These are phyloP conservation scores for Asobara japonica DNA, from an alignment of 1,140 invertebrate genomes.

Conservation along the genomic window DNA sequence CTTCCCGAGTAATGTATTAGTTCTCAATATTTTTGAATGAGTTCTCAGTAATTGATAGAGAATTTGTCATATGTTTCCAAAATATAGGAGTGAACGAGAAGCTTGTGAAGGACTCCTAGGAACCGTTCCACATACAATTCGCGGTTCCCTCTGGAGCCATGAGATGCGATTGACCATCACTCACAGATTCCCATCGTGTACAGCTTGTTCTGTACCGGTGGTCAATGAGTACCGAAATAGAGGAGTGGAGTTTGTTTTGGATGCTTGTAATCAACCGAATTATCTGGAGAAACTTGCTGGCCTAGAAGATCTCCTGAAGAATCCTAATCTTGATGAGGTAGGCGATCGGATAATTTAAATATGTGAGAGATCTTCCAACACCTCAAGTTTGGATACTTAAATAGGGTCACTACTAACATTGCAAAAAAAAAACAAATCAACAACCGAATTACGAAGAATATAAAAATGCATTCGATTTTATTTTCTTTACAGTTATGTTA, in stretches of 20 bases:
- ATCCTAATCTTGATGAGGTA: constrained; percentile 72
- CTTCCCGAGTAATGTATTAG: too few species aligned
- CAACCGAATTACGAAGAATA: neutral
- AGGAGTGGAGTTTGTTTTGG: constrained; percentile 82
- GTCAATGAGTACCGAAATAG: constrained; percentile 74
- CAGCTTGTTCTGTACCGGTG: constrained; percentile 85
- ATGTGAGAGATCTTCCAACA: too few species aligned
- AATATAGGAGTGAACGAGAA: constrained; percentile 67
- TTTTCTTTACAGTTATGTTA: constrained; percentile 35
- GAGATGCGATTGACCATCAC: constrained; percentile 84
- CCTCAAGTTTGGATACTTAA: too few species aligned
- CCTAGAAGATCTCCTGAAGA: constrained; percentile 77
- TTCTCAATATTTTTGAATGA: too few species aligned
- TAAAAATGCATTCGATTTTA: neutral
- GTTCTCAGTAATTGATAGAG: too few species aligned
- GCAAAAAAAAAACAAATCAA: too few species aligned
- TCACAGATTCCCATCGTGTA: constrained; percentile 87
- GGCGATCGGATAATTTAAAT: too few species aligned
- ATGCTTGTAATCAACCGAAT: constrained; percentile 85
- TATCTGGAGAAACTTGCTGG: constrained; percentile 91
- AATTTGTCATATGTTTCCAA: too few species aligned
- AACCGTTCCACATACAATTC: constrained; percentile 91
- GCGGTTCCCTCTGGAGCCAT: constrained; percentile 87
- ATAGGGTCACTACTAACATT: too few species aligned
- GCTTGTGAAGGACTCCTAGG: constrained; percentile 78